Evolutionary conservation across 2,797 vertebrate species (phyloP).

Genomic region (Tarsius wallacei): DNA sequence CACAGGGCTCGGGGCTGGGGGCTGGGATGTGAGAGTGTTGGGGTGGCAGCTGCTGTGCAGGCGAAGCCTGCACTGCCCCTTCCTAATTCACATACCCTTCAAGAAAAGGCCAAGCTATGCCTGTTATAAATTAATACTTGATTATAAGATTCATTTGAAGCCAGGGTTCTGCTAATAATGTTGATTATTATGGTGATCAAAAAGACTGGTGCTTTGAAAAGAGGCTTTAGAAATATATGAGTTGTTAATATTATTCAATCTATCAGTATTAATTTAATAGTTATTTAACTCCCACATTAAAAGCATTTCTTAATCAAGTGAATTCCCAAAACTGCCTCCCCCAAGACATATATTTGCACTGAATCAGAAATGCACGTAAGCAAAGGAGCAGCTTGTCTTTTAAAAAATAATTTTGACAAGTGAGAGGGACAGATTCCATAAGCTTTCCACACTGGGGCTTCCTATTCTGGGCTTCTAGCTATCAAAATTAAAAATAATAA

Average conservation of each 20-base stretch:
- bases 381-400: neutral
- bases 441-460: neutral
- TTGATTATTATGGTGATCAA: conserved; percentile 53
- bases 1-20: neutral
- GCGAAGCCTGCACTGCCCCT: rapidly evolving
- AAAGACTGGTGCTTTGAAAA: conserved; percentile 47
- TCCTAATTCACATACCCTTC: neutral
- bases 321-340: neutral
- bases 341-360: neutral
- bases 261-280: conserved; percentile 38
- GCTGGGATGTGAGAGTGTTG: neutral
- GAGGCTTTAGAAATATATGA: conserved; percentile 33
- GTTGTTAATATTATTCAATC: conserved; percentile 43
- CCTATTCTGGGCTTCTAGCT: neutral
- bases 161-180: neutral
- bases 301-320: conserved; percentile 21
- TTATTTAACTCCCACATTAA: conserved; percentile 52
- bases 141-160: conserved; percentile 52
- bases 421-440: neutral
- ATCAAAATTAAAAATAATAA: conserved; percentile 50
- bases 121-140: conserved; percentile 17
- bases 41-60: neutral
- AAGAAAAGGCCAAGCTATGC: neutral
- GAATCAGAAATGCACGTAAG: neutral
- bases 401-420: conserved; percentile 32